Evolutionary conservation across 2,113 vertebrate species (phyloP), one percentile per base, ranked within the genome.

Genomic region (Quiscalus mexicanus): DNA sequence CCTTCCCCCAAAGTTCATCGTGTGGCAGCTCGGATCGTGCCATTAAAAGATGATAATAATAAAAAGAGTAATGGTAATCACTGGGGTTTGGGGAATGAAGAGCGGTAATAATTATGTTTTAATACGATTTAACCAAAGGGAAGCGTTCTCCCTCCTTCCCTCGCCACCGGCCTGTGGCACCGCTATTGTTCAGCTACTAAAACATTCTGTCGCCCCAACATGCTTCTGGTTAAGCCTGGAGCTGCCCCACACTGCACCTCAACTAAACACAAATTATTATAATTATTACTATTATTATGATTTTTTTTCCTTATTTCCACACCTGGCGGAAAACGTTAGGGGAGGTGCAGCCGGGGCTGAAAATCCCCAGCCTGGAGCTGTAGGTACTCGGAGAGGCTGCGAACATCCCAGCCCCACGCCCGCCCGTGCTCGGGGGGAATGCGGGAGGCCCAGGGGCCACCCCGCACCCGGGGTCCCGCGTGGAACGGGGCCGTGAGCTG

Each of bases 131-230:
- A 76, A 69, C 25, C 16, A 10, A 79, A 71, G 30, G 39, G 49
- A 93, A 93, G 24, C 5, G 8, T 28, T 82, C 39, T 49, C 10
- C 5, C 6, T 90, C 42, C 69, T 64, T 84, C 37, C 15, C 14
- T 89, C 50, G 28, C 35, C 47, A 23, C 31, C 27, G 75, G 91
- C 79, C 86, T 92, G 79, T 79, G 79, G 92, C 74, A 82, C 63
- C 42, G 90, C 96, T 95, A 96, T 97, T 97, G 96, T 97, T 95
- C 79, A 69, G 67, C 78, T 60, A 5, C n/a, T 78, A 76, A 78
- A 87, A 59, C 67, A 28, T 37, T 71, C 52, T 12, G n/a, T 64
- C n/a, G 4, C 71, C 88, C 67, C 68, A 68, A 44, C 35, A 39
- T 85, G 70, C 33, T 71, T n/a, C 62, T 84, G 35, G 8, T 75